These are phyloP conservation scores for Malurus splendens DNA, from an alignment of 2,797 vertebrate genomes.

Conservation along the genomic window DNA sequence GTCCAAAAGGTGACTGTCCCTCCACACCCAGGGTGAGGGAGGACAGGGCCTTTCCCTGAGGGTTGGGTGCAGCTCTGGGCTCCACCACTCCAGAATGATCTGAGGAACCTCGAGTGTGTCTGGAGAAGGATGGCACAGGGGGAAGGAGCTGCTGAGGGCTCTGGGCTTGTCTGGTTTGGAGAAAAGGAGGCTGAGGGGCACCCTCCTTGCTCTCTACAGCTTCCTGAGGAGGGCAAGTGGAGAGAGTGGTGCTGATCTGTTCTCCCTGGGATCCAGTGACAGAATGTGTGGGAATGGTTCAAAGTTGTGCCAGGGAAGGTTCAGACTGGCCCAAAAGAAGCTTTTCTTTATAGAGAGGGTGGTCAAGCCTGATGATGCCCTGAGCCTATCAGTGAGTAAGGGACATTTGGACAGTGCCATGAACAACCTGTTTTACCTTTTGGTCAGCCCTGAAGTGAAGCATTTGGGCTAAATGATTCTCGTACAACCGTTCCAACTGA, in stretches of 20 bases:
- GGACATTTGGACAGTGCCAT: neutral
- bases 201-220: neutral
- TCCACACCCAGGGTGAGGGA: accelerated
- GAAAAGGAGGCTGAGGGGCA: neutral
- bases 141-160: neutral
- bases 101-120: neutral
- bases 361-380: neutral
- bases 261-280: neutral
- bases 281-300: neutral
- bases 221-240: neutral
- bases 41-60: neutral
- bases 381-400: neutral
- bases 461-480: neutral
- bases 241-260: no score
- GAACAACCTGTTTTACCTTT: neutral
- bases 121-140: neutral
- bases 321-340: neutral
- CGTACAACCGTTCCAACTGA: neutral
- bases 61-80: neutral
- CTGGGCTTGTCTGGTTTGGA: neutral
- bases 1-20: accelerated
- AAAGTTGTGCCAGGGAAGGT: neutral
- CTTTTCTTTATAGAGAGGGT: neutral
- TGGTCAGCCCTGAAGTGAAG: neutral
- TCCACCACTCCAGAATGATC: neutral